These are phyloP conservation scores for Carettochelys insculpta DNA, from an alignment of 2,113 vertebrate species.

Conservation along the genomic window DNA sequence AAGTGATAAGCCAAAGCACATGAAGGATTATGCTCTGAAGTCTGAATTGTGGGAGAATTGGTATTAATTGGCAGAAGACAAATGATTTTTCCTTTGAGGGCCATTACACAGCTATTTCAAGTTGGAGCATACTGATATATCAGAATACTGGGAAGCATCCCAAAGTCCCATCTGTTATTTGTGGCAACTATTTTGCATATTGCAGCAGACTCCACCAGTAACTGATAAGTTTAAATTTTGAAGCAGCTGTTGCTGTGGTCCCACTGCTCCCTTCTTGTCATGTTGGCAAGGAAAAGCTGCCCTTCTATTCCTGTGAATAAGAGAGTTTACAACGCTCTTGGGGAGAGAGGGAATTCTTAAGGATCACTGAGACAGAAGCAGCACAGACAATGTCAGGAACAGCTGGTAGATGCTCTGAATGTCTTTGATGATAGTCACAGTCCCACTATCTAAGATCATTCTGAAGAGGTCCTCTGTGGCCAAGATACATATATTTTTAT, in stretches of 20 bases:
- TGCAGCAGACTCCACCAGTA: background rate
- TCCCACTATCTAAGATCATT: background rate
- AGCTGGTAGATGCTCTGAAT: background rate
- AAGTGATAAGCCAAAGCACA: background rate
- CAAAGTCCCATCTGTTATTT: background rate
- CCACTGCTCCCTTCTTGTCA: background rate
- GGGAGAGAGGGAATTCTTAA: background rate
- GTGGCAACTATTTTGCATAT: background rate
- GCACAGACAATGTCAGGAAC: background rate
- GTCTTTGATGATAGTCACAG: background rate
- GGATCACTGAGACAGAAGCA: background rate
- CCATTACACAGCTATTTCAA: background rate
- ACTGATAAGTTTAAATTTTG: background rate
- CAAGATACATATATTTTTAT: background rate
- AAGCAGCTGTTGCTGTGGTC: background rate
- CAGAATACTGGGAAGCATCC: background rate
- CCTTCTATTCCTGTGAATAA: background rate
- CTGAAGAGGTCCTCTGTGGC: background rate
- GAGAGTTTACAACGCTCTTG: background rate
- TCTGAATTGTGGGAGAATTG: background rate
- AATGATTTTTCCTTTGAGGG: background rate
- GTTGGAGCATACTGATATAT: background rate
- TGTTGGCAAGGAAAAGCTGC: background rate
- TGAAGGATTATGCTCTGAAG: background rate
- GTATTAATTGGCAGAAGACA: conserved; percentile 8